Conservation (phyloP, 2,888 invertebrate genomes). For the Drepanosiphum platanoidis region DNA sequence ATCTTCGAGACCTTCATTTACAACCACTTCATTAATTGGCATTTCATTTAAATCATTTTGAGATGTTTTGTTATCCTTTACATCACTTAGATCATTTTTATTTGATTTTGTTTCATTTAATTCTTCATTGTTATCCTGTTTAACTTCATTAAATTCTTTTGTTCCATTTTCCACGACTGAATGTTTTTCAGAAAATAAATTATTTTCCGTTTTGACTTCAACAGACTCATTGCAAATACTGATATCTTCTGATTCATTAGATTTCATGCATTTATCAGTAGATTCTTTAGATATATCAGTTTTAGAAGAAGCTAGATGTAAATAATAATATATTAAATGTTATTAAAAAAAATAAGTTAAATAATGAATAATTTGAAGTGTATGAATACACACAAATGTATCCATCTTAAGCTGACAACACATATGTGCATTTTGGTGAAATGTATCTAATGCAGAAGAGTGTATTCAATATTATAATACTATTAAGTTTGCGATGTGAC, state of each 20-base stretch:
- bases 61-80: background rate
- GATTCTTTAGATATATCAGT: conserved; percentile 31
- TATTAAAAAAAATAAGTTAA: background rate
- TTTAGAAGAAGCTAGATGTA: conserved; percentile 51
- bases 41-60: conserved; percentile 13
- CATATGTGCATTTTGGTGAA: too few species aligned
- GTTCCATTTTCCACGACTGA: conserved; percentile 15
- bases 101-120: background rate
- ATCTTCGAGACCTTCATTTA: background rate
- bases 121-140: background rate
- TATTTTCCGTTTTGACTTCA: conserved; percentile 17
- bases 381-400: too few species aligned
- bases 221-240: background rate
- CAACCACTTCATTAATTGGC: background rate
- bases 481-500: too few species aligned
- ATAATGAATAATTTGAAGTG: too few species aligned
- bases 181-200: background rate
- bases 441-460: too few species aligned
- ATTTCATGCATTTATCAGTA: conserved; percentile 20
- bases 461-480: too few species aligned
- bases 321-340: background rate
- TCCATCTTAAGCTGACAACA: too few species aligned
- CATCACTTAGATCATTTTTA: background rate
- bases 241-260: background rate
- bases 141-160: conserved; percentile 10